Conservation (phyloP, 2,113 vertebrate species). For the Gracilinanus agilis region DNA sequence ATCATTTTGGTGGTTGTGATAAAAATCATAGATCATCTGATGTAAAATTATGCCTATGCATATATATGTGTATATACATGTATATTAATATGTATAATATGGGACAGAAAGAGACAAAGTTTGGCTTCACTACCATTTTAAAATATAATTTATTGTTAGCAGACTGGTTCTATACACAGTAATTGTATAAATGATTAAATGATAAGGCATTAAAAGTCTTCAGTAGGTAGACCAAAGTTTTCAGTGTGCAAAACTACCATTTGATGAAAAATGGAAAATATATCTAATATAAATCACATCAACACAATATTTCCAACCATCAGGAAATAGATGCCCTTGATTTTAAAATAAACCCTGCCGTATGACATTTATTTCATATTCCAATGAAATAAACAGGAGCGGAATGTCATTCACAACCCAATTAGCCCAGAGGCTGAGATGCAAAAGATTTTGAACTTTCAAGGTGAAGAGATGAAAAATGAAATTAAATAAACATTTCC, state of each 20-base stretch:
- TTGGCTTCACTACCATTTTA: background rate
- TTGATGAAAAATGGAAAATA: conserved; percentile 40
- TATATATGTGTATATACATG: too few relatives aligned
- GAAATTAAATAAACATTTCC: conserved; percentile 53
- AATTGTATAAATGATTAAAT: background rate
- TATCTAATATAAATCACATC: conserved; percentile 49
- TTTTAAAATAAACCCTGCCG: conserved; percentile 36
- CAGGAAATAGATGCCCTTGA: conserved; percentile 36
- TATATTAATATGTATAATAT: background rate
- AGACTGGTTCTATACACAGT: background rate
- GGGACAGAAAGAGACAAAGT: background rate
- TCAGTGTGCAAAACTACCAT: background rate
- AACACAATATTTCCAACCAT: conserved; percentile 55
- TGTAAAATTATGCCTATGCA: background rate
- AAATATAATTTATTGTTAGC: background rate
- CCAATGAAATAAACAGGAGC: conserved; percentile 45
- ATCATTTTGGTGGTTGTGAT: background rate
- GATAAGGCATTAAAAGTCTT: background rate
- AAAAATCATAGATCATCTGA: background rate
- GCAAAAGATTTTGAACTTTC: conserved; percentile 60
- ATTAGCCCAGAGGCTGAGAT: conserved; percentile 61
- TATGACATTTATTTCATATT: conserved; percentile 42
- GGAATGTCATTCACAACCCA: conserved; percentile 43
- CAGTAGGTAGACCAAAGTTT: background rate
- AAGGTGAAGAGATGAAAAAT: conserved; percentile 74